Percentiles rank a stretch among this genome's conserved stretches.
phyloP scores from a whole-genome alignment of 2,888 invertebrate genomes.

The Urechis unicinctus region DNA sequence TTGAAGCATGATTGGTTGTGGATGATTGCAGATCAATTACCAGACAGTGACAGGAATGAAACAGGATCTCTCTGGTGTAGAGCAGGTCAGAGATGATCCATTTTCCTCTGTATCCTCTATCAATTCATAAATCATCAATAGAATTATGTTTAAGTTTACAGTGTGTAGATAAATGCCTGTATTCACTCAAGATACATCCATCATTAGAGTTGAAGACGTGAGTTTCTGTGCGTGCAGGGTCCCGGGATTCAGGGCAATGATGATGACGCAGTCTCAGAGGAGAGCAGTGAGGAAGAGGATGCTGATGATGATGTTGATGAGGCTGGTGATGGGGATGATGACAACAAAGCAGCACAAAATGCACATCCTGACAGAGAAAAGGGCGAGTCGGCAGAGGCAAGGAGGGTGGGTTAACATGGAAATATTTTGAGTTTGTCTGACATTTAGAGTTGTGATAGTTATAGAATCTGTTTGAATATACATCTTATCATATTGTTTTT shows the following conservation, averaged over 20 bases:
- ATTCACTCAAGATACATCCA: no score
- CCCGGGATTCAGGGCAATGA: no score
- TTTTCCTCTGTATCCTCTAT: neutral
- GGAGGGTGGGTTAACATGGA: neutral
- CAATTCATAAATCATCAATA: no score
- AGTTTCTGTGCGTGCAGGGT: no score
- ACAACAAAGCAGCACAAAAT: neutral
- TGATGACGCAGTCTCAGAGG: neutral
- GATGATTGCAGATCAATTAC: slow-evolving; percentile 19
- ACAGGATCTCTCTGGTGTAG: slow-evolving; percentile 16
- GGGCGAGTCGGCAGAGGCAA: neutral
- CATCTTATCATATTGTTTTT: no score
- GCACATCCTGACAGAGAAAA: neutral
- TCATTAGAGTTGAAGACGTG: no score
- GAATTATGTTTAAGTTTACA: no score
- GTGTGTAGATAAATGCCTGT: no score
- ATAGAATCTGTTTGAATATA: no score
- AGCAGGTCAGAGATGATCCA: slow-evolving; percentile 8
- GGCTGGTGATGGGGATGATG: neutral
- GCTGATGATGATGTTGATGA: slow-evolving; percentile 4
- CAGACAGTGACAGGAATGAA: slow-evolving; percentile 20
- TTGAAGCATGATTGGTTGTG: no score
- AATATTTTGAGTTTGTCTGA: no score
- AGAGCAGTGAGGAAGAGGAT: slow-evolving; percentile 7
- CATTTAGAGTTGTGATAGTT: no score